These are phyloP conservation scores for Alexandromys fortis DNA, from an alignment of 2,113 vertebrate species.

Conservation along the genomic window DNA sequence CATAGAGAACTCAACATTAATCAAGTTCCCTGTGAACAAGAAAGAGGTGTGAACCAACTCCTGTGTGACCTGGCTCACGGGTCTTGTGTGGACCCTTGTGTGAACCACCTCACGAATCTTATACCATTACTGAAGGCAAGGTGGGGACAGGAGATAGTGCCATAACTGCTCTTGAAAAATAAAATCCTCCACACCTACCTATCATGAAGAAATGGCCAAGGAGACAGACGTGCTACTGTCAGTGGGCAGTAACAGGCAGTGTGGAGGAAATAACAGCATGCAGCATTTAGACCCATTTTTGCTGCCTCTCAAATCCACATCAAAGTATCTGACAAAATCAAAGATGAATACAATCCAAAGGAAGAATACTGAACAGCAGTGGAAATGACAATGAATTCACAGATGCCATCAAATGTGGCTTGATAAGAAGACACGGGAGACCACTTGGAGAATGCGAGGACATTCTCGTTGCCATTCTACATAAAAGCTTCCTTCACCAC, in stretches of 20 bases:
- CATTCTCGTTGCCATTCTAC: neutral
- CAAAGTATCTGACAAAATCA: neutral
- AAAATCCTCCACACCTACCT: neutral
- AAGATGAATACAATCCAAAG: neutral
- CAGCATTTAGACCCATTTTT: neutral
- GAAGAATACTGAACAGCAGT: neutral
- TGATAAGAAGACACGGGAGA: neutral
- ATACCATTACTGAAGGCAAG: neutral
- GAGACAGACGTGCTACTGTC: neutral
- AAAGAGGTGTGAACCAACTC: neutral
- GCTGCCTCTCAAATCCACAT: neutral
- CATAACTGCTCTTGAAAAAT: neutral
- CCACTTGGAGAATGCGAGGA: neutral
- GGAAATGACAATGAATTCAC: neutral
- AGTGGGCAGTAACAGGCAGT: neutral
- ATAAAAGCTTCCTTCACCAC: neutral
- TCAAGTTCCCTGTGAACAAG: neutral
- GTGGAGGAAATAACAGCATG: neutral
- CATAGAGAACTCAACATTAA: neutral
- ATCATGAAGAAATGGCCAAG: neutral
- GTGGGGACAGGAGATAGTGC: neutral
- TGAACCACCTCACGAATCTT: neutral
- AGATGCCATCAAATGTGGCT: neutral
- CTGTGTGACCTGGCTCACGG: neutral
- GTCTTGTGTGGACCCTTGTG: neutral